Percentiles rank a stretch among this genome's conserved stretches.
Evolutionary conservation across 2,113 vertebrate genomes (phyloP).

Genomic region (Eclectus roratus): DNA sequence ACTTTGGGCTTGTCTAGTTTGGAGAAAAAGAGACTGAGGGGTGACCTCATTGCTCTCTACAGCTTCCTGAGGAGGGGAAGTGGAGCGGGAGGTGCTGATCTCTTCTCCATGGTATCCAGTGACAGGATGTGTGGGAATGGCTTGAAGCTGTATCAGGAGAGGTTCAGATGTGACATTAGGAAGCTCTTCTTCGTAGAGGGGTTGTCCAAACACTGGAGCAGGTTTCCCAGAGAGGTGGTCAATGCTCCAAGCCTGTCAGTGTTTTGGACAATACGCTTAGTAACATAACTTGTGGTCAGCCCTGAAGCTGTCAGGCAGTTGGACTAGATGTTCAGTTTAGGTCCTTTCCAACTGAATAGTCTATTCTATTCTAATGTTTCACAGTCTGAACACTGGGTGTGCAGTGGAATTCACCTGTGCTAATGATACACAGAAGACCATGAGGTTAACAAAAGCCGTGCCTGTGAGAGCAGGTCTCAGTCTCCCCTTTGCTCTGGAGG

Average conservation of each 20-base stretch:
- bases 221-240: neutral
- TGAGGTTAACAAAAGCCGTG: neutral
- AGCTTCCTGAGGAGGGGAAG: neutral
- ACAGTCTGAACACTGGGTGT: neutral
- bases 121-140: rapidly evolving
- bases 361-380: neutral
- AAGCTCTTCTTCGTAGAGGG: neutral
- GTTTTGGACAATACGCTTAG: neutral
- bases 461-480: neutral
- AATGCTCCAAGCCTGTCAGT: neutral
- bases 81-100: neutral
- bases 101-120: neutral
- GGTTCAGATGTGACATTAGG: neutral
- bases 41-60: neutral
- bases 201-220: neutral
- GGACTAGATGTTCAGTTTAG: neutral
- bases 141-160: neutral
- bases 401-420: neutral
- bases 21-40: neutral
- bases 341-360: neutral
- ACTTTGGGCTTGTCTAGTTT: neutral
- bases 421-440: neutral
- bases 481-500: neutral
- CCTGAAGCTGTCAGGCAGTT: neutral
- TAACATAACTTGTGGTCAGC: neutral